Conservation (phyloP, 2,888 invertebrate species). For the Cheilosia pagana region DNA sequence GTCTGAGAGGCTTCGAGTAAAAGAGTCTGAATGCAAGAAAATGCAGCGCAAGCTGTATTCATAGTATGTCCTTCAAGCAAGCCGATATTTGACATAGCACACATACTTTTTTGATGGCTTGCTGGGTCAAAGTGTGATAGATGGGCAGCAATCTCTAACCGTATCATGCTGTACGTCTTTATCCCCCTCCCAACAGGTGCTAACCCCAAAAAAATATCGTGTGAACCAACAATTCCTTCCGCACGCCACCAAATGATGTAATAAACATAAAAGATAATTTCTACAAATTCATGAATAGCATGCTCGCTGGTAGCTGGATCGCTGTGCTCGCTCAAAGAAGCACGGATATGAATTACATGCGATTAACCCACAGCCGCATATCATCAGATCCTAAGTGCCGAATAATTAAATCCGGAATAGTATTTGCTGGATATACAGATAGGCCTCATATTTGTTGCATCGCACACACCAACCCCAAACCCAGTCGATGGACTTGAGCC, state of each 20-base stretch:
- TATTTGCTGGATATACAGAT: constrained; percentile 16
- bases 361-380: constrained; percentile 58
- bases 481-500: constrained; percentile 66
- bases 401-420: constrained; percentile 69
- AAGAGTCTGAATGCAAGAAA: too few relatives aligned
- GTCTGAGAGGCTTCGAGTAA: too few relatives aligned
- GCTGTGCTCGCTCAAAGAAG: constrained; percentile 2
- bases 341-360: constrained; percentile 69
- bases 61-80: too few relatives aligned
- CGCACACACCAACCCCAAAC: constrained; percentile 10
- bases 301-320: constrained; percentile 16
- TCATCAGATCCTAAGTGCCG: constrained; percentile 55
- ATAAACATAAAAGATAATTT: constrained; percentile 31
- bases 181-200: constrained; percentile 36
- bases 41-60: too few relatives aligned
- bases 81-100: too few relatives aligned
- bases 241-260: constrained; percentile 30
- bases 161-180: not conserved
- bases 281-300: constrained; percentile 38
- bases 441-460: constrained; percentile 29
- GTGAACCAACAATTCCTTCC: constrained; percentile 45
- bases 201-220: constrained; percentile 33
- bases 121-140: too few relatives aligned
- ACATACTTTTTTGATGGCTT: too few relatives aligned
- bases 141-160: too few relatives aligned